Percentiles rank a stretch among this genome's conserved stretches.
Evolutionary conservation across 2,113 vertebrate genomes (phyloP).

Genomic region (Nerophis lumbriciformis): DNA sequence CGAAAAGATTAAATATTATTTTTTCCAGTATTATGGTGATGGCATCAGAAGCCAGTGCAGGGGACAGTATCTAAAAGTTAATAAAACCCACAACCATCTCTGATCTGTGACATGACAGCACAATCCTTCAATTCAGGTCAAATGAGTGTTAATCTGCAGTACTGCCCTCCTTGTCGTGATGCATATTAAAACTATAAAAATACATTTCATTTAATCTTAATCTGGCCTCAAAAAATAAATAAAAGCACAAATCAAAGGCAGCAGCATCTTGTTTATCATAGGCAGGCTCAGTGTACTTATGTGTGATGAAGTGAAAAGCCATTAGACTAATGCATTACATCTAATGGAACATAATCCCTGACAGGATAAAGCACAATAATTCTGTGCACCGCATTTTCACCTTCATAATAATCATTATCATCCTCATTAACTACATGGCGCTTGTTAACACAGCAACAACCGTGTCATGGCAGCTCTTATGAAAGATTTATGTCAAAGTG

Average conservation of each 20-base stretch:
- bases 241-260: not conserved
- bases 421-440: too few relatives aligned
- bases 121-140: conserved; percentile 65
- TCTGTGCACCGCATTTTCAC: conserved; percentile 18
- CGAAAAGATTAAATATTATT: too few relatives aligned
- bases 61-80: too few relatives aligned
- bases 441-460: too few relatives aligned
- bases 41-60: too few relatives aligned
- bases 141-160: conserved; percentile 52
- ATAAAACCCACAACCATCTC: conserved; percentile 6
- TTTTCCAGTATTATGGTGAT: too few relatives aligned
- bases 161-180: conserved; percentile 23
- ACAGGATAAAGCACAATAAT: conserved; percentile 50
- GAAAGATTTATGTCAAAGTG: too few relatives aligned
- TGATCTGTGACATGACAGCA: conserved; percentile 35
- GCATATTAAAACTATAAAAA: not conserved
- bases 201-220: conserved; percentile 22
- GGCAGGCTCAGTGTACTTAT: not conserved
- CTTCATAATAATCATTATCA: not conserved
- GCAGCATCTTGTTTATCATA: not conserved
- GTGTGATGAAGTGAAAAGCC: conserved; percentile 17
- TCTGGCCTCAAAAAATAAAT: conserved; percentile 24
- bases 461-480: too few relatives aligned
- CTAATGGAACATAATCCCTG: conserved; percentile 59
- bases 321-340: conserved; percentile 56